phyloP scores from a whole-genome alignment of 2,888 invertebrate genomes.

The Sesamia inferens region DNA sequence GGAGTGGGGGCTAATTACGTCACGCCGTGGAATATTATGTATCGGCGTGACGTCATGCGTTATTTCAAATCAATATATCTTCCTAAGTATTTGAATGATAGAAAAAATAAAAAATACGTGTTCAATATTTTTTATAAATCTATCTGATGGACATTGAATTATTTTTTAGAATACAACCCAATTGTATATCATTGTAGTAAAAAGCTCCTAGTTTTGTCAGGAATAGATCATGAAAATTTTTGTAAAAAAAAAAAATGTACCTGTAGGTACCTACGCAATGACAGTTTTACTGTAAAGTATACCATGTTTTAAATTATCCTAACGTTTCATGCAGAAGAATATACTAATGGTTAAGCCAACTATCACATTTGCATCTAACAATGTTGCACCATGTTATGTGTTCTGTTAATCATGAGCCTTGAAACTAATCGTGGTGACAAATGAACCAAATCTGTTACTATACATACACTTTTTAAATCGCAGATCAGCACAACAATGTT shows the following conservation, averaged over 20 bases:
- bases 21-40: no score
- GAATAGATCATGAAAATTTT: background rate
- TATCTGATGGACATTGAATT: no score
- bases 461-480: slow-evolving; percentile 53
- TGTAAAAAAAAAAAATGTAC: background rate
- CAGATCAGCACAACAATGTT: slow-evolving; percentile 54
- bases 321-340: background rate
- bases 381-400: slow-evolving; percentile 20
- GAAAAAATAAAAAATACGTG: no score
- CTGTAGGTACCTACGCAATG: background rate
- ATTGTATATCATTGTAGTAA: background rate
- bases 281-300: background rate
- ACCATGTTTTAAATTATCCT: background rate
- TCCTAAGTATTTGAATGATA: no score
- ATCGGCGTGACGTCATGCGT: no score
- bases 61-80: no score
- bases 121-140: no score
- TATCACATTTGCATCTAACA: slow-evolving; percentile 1
- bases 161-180: no score
- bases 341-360: background rate
- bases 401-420: slow-evolving; percentile 13
- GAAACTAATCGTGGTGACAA: slow-evolving; percentile 45
- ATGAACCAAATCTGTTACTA: slow-evolving; percentile 44
- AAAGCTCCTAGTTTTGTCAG: background rate
- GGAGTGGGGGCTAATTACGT: no score